These are phyloP conservation scores for Thalassaphorura encarpata DNA, from an alignment of 1,140 invertebrate genomes.

Conservation along the genomic window DNA sequence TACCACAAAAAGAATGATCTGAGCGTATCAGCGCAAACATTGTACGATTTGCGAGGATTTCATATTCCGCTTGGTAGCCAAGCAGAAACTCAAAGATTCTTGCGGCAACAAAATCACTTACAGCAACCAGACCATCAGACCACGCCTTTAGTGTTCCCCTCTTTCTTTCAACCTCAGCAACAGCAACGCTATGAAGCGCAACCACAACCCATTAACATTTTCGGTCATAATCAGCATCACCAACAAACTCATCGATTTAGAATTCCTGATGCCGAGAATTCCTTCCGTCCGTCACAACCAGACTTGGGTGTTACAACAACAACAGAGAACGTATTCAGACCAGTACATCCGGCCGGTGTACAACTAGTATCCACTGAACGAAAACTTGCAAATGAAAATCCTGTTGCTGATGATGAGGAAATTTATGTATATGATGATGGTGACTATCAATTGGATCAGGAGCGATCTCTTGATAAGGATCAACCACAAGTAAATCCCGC, in stretches of 20 bases:
- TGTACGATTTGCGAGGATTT: conserved; percentile 31
- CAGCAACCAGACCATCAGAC: conserved; percentile 5
- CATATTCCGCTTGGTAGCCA: conserved; percentile 19
- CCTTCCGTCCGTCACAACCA: conserved; percentile 15
- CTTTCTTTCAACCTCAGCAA: conserved; percentile 27
- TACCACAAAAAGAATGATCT: background rate
- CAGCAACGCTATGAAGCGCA: conserved; percentile 5
- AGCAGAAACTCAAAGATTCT: conserved; percentile 15
- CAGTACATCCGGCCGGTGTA: background rate
- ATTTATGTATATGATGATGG: conserved; percentile 31
- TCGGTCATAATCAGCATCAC: conserved; percentile 25
- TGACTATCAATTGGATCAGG: conserved; percentile 17
- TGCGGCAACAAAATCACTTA: conserved; percentile 11
- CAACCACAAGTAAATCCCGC: too few relatives aligned
- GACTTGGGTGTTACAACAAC: conserved; percentile 9
- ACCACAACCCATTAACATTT: conserved; percentile 16
- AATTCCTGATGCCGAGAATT: background rate
- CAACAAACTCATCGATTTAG: background rate
- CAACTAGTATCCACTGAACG: background rate
- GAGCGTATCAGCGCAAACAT: conserved; percentile 21
- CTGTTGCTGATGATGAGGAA: conserved; percentile 10
- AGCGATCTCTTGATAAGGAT: background rate
- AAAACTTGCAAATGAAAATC: conserved; percentile 4
- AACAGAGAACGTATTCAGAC: background rate
- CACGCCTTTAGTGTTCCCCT: conserved; percentile 27